Conservation (phyloP, 2,797 vertebrate genomes). For the Borostomias antarcticus region DNA sequence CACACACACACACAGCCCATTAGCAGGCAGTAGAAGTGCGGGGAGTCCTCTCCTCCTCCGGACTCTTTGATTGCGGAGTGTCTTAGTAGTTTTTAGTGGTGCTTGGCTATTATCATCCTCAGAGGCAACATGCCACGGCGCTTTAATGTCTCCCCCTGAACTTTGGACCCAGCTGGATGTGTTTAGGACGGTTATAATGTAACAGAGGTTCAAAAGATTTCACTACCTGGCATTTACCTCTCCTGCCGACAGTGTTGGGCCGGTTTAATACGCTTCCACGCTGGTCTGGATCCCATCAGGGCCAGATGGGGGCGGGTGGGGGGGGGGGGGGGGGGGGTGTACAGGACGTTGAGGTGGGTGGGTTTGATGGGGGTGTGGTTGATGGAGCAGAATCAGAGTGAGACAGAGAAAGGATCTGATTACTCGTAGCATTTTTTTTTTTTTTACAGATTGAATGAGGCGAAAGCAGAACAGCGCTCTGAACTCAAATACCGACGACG, state of each 20-base stretch:
- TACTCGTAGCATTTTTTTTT: background rate
- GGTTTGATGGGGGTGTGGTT: no score
- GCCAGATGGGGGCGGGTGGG: constrained; percentile 71
- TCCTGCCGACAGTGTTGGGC: constrained; percentile 83
- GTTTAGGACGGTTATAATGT: constrained; percentile 86
- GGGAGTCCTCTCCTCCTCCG: constrained; percentile 71
- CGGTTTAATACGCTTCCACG: constrained; percentile 82
- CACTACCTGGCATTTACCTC: constrained; percentile 84
- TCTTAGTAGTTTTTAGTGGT: constrained; percentile 80
- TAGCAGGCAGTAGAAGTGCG: constrained; percentile 76
- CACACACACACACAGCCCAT: constrained; percentile 60
- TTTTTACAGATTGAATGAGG: background rate
- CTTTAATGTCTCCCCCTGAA: constrained; percentile 82
- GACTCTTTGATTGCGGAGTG: constrained; percentile 78
- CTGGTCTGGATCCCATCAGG: constrained; percentile 83
- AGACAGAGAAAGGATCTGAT: no score
- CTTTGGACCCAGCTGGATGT: constrained; percentile 85
- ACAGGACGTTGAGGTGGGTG: background rate
- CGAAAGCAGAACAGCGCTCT: no score
- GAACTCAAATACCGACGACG: no score
- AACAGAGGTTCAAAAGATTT: constrained; percentile 86
- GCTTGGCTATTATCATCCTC: constrained; percentile 79
- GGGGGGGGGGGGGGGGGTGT: background rate
- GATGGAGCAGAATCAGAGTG: no score
- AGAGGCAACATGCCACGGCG: constrained; percentile 74